Percentiles rank a stretch among this genome's conserved stretches.
Conservation (phyloP, 2,113 vertebrate species). For the Arizona elegans region DNA sequence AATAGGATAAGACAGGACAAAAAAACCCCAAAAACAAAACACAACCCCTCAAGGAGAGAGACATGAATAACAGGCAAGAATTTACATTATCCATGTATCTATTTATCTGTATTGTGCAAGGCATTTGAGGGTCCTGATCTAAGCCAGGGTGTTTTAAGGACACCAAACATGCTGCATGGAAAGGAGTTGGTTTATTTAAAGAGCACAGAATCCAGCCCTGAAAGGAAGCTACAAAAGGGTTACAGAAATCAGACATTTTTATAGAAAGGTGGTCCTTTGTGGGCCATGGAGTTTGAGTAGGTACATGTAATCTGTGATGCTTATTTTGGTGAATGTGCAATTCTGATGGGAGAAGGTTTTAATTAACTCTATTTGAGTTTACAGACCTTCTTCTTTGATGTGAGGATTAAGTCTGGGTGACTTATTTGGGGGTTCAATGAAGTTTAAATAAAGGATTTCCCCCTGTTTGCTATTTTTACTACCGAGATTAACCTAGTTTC, state of each 20-base stretch:
- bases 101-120: neutral
- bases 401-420: neutral
- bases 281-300: neutral
- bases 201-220: neutral
- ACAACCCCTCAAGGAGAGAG: neutral
- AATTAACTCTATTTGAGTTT: neutral
- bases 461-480: neutral
- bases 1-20: neutral
- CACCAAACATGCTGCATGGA: neutral
- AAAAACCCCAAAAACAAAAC: neutral
- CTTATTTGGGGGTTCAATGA: neutral
- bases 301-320: neutral
- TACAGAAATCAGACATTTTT: neutral
- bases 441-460: neutral
- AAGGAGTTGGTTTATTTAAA: neutral
- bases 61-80: neutral
- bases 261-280: neutral
- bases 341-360: neutral
- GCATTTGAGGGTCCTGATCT: neutral
- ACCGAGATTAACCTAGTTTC: neutral
- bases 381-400: neutral
- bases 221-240: neutral
- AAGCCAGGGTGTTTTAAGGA: neutral
- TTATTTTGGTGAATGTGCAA: neutral
- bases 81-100: neutral